Evolutionary conservation across 23 tunicate species (phyloP).

Genomic region (Botrylloides violaceus): DNA sequence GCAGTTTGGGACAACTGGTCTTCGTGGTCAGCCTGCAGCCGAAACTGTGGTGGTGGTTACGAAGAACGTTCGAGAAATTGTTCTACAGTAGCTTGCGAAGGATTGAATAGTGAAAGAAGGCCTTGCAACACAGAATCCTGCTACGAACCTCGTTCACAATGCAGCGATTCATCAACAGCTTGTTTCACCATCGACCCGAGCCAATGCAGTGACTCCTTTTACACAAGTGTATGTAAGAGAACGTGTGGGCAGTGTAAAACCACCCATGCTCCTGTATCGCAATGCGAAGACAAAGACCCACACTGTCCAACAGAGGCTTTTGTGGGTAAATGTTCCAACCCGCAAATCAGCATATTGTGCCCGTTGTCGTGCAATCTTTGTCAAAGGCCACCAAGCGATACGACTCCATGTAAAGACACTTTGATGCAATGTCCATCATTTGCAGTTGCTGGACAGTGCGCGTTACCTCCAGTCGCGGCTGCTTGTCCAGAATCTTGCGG

Average conservation of each 20-base stretch:
- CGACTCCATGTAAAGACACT: conserved; percentile 21
- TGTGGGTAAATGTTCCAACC: conserved; percentile 35
- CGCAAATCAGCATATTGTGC: conserved; percentile 26
- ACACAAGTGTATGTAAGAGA: conserved; percentile 31
- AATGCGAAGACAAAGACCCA: conserved; percentile 43
- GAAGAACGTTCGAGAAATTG: conserved; percentile 2
- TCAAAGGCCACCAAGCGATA: neutral
- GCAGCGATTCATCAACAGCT: neutral
- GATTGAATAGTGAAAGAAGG: neutral
- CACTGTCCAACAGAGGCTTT: conserved; percentile 47
- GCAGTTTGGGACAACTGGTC: conserved; percentile 19
- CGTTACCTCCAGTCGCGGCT: conserved; percentile 5
- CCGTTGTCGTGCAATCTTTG: conserved; percentile 47
- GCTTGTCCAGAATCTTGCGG: conserved; percentile 41
- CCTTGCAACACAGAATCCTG: conserved; percentile 18
- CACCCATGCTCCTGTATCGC: neutral
- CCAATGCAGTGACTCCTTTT: conserved; percentile 9
- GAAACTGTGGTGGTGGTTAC: conserved; percentile 6
- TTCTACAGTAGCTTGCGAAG: conserved; percentile 10
- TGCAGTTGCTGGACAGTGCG: conserved; percentile 22
- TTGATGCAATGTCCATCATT: conserved; percentile 13
- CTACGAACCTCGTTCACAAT: neutral
- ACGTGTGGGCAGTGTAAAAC: conserved; percentile 47
- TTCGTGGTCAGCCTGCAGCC: conserved; percentile 18
- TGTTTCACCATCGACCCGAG: neutral